Evolutionary conservation across 2,797 vertebrate genomes (phyloP).

Genomic region (Pagetopsis macropterus): DNA sequence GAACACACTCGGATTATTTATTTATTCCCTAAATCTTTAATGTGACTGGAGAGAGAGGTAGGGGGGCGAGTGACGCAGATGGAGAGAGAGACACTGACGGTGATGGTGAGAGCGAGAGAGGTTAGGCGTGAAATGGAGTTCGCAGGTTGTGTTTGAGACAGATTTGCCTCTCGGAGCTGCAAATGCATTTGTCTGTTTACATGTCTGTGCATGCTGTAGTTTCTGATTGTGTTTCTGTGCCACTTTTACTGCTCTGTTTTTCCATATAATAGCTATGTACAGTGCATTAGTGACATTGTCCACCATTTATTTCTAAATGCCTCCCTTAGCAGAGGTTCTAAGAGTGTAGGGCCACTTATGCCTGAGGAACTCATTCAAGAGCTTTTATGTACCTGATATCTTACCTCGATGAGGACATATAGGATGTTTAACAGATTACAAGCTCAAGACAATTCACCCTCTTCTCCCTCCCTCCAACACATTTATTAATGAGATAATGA

Average conservation of each 20-base stretch:
- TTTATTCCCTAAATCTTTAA: constrained; percentile 62
- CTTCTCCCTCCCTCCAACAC: constrained; percentile 25
- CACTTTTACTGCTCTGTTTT: constrained; percentile 13
- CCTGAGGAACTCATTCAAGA: constrained; percentile 17
- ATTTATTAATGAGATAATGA: constrained; percentile 52
- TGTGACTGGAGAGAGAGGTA: constrained; percentile 47
- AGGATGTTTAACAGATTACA: constrained; percentile 29
- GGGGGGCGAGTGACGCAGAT: constrained; percentile 24
- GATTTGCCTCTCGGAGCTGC: constrained; percentile 65
- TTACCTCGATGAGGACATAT: constrained; percentile 48
- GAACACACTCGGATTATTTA: constrained; percentile 63
- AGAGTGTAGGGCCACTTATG: background rate
- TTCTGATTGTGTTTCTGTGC: constrained; percentile 53
- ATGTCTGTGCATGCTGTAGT: constrained; percentile 54
- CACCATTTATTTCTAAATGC: constrained; percentile 25
- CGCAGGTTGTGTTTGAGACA: constrained; percentile 64
- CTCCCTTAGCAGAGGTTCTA: constrained; percentile 12
- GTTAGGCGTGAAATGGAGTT: constrained; percentile 75
- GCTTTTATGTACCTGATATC: constrained; percentile 24
- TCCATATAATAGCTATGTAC: constrained; percentile 13
- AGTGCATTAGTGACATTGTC: constrained; percentile 18
- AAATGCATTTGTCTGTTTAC: constrained; percentile 74
- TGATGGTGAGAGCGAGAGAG: constrained; percentile 50
- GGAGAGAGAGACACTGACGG: constrained; percentile 33
- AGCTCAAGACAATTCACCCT: constrained; percentile 33